A percentile compares a stretch with the other conserved stretches of the same genome.
These are phyloP conservation scores for Eupithecia inturbata DNA, from an alignment of 2,888 invertebrate species.

Conservation along the genomic window DNA sequence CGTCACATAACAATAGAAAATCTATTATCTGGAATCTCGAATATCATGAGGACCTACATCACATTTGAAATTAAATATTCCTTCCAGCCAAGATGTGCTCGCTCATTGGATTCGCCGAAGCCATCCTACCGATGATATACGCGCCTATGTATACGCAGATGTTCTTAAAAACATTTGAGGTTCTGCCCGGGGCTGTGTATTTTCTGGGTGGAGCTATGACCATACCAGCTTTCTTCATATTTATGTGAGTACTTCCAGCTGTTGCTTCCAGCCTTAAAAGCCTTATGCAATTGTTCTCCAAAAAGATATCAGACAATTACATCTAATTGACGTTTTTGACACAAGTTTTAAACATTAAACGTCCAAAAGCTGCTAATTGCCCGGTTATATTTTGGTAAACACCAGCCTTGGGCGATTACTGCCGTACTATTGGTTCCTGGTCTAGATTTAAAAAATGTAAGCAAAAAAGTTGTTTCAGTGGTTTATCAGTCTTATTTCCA, in stretches of 20 bases:
- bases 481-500: too few species aligned
- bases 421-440: background rate
- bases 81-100: constrained; percentile 83
- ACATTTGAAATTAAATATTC: constrained; percentile 7
- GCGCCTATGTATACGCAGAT: constrained; percentile 80
- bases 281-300: background rate
- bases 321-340: too few species aligned
- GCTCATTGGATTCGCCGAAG: constrained; percentile 83
- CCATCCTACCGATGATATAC: constrained; percentile 78
- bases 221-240: constrained; percentile 73
- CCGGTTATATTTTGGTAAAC: too few species aligned
- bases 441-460: too few species aligned
- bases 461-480: too few species aligned
- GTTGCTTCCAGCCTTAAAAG: background rate
- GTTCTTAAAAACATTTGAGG: constrained; percentile 72
- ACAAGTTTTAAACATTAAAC: too few species aligned
- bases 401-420: background rate
- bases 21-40: background rate
- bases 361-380: too few species aligned
- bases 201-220: constrained; percentile 77
- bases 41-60: background rate
- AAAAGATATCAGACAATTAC: too few species aligned
- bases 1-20: background rate
- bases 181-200: constrained; percentile 80
- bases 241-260: constrained; percentile 69